Evolutionary conservation across 2,113 vertebrate species (phyloP).

Genomic region (Brevimyrus niger): DNA sequence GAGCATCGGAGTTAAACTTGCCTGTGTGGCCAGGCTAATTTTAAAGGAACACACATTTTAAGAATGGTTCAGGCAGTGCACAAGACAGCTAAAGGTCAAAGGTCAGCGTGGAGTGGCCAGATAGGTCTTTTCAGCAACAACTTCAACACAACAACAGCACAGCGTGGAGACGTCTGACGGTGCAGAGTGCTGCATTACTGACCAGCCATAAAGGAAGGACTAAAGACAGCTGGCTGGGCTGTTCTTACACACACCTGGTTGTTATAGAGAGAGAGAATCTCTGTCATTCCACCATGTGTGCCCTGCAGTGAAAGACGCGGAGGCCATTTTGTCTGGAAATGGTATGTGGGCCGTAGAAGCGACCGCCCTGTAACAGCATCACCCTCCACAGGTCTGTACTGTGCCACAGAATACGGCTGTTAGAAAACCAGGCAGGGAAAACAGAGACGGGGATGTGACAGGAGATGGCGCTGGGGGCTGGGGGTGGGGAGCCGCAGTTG

Average conservation of each 20-base stretch:
- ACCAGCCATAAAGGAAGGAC: neutral
- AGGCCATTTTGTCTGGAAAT: neutral
- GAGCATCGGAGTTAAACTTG: neutral
- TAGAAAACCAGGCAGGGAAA: neutral
- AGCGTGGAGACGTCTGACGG: neutral
- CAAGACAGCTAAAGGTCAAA: neutral
- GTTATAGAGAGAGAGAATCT: neutral
- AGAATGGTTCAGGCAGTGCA: neutral
- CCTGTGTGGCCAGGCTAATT: neutral
- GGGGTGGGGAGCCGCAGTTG: neutral
- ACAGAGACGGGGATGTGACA: neutral
- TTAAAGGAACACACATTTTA: neutral
- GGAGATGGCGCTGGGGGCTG: neutral
- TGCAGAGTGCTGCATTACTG: neutral
- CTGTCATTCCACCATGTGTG: neutral
- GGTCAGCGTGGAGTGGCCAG: neutral
- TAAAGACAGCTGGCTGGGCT: neutral
- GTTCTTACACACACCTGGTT: neutral
- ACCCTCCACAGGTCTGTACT: neutral
- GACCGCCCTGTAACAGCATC: neutral
- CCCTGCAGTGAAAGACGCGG: neutral
- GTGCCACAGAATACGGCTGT: neutral
- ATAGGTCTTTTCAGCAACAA: neutral
- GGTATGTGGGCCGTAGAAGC: neutral
- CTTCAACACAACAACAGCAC: neutral